Evolutionary conservation across 2,888 invertebrate genomes (phyloP), one percentile per base, ranked within the genome.

Genomic region (Drosophila anomelani): DNA sequence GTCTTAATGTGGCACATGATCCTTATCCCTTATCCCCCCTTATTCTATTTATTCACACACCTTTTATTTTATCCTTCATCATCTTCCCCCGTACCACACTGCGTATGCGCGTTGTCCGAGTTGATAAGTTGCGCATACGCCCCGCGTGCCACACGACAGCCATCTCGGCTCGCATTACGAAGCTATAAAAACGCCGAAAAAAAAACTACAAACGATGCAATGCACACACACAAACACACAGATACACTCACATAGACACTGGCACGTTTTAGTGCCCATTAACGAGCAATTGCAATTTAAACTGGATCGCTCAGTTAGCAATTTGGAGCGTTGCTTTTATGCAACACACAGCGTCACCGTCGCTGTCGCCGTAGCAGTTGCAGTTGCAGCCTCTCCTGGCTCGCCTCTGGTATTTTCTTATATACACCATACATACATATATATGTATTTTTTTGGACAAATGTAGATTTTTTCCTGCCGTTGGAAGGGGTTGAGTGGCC

Each of bases 251-350:
- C 69, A 83, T 67, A 76, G 78, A 85, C 87, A 78, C 79, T 72
- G 90, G 85, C 89, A 88, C 89, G 90, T 91, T 91, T 88, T 90
- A 90, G 91, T 90, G 91, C 88, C 91, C 89, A 91, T 91, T 91
- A 91, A 91, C 90, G 91, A 91, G 88, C 90, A 89, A 91, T 91
- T 90, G 91, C 91, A 91, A 91, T 91, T 91, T 91, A 91, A 91
- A 91, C 91, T 91, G 91, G 91, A 91, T 91, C 90, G 91, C 88
- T 83, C 89, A 84, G 88, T 89, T 88, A 83, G 88, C 81, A 90
- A 89, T 87, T 91, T 89, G 86, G 87, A 90, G 82, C 85, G 85
- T 90, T 89, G 82, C 83, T 80, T 89, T 89, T 89, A 89, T 90
- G 89, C 89, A 90, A 90, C 85, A 79, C 41, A 77, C 72, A 53